phyloP scores from a whole-genome alignment of 2,797 vertebrate species.

The Peromyscus eremicus region DNA sequence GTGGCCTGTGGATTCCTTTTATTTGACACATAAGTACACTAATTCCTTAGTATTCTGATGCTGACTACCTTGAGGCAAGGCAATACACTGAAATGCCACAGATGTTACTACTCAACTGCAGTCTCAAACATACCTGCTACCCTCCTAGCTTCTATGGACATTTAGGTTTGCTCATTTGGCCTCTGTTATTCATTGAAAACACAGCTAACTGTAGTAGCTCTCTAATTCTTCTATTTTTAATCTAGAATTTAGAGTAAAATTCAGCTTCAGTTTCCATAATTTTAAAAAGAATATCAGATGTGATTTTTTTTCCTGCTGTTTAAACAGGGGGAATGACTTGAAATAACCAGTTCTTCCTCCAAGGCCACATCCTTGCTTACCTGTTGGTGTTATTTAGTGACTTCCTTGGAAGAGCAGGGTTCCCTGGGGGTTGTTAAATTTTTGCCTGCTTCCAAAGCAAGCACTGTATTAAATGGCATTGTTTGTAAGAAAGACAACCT shows the following conservation, averaged over 20 bases:
- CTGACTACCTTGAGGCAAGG: not conserved
- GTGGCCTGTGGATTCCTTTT: not conserved
- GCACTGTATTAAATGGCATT: conserved; percentile 27
- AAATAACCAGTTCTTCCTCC: not conserved
- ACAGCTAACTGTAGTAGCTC: not conserved
- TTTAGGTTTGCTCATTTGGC: not conserved
- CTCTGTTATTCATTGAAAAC: conserved; percentile 6
- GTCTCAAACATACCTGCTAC: not conserved
- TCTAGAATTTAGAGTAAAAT: not conserved
- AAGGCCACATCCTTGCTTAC: not conserved
- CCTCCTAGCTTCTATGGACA: not conserved
- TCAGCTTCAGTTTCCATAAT: conserved; percentile 36
- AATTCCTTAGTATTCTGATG: conserved; percentile 47
- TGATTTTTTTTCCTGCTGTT: not conserved
- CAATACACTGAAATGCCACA: not conserved
- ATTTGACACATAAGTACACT: not conserved
- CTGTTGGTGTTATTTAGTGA: not conserved
- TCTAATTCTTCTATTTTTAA: not conserved
- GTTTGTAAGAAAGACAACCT: conserved; percentile 21
- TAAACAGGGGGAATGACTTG: not conserved
- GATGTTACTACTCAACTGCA: not conserved
- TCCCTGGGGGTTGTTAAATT: not conserved
- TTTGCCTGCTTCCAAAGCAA: conserved; percentile 8
- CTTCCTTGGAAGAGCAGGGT: not conserved
- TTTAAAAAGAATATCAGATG: conserved; percentile 40